Percentiles rank a stretch among this genome's conserved stretches.
Evolutionary conservation across 1,140 invertebrate genomes (phyloP).

Genomic region (Listronotus oregonensis): DNA sequence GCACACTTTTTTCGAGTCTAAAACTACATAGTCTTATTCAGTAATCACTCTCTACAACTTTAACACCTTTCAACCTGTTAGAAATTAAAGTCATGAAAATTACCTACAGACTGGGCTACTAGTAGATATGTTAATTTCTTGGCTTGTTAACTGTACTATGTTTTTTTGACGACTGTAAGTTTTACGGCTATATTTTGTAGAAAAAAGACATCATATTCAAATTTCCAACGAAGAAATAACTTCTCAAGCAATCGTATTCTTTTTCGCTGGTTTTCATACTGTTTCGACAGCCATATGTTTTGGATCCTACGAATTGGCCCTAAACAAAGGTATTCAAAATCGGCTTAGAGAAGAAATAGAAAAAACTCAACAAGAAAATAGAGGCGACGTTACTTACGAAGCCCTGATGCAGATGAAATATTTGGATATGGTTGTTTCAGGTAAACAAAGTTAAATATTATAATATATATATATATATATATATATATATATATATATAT

Average conservation of each 20-base stretch:
- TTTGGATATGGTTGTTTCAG: conserved; percentile 38
- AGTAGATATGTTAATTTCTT: too few relatives aligned
- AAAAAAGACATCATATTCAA: not conserved
- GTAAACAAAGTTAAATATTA: conserved; percentile 11
- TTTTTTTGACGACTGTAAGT: too few relatives aligned
- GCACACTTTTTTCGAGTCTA: too few relatives aligned
- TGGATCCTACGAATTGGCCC: conserved; percentile 56
- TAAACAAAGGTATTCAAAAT: conserved; percentile 59
- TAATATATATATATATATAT: too few relatives aligned
- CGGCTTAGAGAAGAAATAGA: conserved; percentile 51
- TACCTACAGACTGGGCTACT: too few relatives aligned
- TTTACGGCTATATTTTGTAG: too few relatives aligned
- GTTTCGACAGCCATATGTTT: conserved; percentile 46
- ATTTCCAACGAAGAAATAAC: conserved; percentile 45
- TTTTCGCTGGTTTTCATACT: conserved; percentile 55
- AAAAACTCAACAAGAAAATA: conserved; percentile 5
- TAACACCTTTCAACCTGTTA: too few relatives aligned
- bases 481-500: too few relatives aligned
- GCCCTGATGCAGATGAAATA: conserved; percentile 34
- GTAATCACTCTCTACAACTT: too few relatives aligned
- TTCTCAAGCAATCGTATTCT: conserved; percentile 54
- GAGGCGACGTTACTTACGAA: conserved; percentile 37
- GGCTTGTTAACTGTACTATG: too few relatives aligned
- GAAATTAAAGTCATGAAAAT: too few relatives aligned
- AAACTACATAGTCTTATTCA: too few relatives aligned